A percentile compares a stretch with the other conserved stretches of the same genome.
Conservation (phyloP, 2,113 vertebrate genomes). For the Numenius arquata region DNA sequence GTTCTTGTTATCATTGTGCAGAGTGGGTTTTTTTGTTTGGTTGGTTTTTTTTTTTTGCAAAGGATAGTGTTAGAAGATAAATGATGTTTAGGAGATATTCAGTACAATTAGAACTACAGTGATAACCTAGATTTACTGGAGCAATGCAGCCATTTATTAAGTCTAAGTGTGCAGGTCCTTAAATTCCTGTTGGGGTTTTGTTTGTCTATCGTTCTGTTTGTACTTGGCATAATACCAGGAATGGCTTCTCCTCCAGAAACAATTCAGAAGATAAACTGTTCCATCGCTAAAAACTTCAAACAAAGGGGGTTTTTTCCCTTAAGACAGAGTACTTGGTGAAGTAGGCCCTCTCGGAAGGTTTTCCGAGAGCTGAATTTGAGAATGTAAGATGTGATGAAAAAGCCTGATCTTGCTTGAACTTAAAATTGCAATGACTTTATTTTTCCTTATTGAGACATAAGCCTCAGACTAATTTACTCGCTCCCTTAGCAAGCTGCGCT, state of each 20-base stretch:
- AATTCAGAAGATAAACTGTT: not conserved
- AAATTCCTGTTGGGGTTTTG: not conserved
- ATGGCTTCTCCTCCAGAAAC: not conserved
- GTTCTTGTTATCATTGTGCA: not conserved
- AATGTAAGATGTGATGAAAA: not conserved
- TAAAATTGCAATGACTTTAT: not conserved
- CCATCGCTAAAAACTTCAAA: not conserved
- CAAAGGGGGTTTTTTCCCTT: not conserved
- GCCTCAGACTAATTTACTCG: not conserved
- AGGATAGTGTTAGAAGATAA: not conserved
- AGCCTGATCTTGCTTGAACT: not conserved
- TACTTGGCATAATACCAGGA: not conserved
- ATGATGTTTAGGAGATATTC: not conserved
- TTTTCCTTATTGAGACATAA: not conserved
- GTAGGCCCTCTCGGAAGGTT: not conserved
- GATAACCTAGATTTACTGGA: not conserved
- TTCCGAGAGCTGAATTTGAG: not conserved
- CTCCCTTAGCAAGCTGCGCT: not conserved
- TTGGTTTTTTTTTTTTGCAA: not conserved
- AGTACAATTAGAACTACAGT: not conserved
- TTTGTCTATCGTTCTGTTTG: not conserved
- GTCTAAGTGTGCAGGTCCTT: not conserved
- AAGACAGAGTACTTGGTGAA: not conserved
- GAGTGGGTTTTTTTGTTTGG: too few relatives aligned
- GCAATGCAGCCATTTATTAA: not conserved